A percentile compares a stretch with the other conserved stretches of the same genome.
These are phyloP conservation scores for Apeira syringaria DNA, from an alignment of 2,888 invertebrate species.

Conservation along the genomic window DNA sequence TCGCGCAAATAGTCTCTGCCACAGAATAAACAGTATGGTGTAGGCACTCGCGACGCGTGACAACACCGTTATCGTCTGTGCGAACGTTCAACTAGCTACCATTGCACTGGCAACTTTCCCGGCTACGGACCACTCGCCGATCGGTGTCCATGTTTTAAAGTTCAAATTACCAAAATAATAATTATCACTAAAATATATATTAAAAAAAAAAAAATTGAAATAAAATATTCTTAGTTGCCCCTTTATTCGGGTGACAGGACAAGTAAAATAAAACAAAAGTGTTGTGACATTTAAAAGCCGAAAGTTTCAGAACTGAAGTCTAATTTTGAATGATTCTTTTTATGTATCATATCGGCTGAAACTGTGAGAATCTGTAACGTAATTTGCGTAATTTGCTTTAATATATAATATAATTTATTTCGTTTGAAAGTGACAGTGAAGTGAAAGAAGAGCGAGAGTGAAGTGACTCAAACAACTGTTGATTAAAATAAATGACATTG, in stretches of 20 bases:
- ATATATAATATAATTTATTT: too few species aligned
- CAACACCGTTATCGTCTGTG: conserved; percentile 20
- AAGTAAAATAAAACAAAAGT: too few species aligned
- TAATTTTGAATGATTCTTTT: too few species aligned
- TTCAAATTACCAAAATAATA: too few species aligned
- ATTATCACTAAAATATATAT: not conserved
- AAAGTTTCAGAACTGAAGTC: too few species aligned
- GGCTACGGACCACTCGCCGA: conserved; percentile 20
- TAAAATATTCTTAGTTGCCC: not conserved
- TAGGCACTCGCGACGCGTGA: conserved; percentile 3
- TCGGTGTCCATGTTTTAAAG: conserved; percentile 10
- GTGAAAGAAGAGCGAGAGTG: conserved; percentile 10
- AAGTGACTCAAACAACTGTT: conserved; percentile 8
- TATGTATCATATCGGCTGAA: not conserved
- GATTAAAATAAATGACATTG: conserved; percentile 14
- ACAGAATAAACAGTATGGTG: not conserved
- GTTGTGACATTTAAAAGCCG: too few species aligned
- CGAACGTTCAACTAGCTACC: not conserved
- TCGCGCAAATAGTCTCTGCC: not conserved
- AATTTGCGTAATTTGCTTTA: not conserved
- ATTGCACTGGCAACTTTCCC: conserved; percentile 21
- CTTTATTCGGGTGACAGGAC: too few species aligned
- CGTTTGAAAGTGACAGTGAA: conserved; percentile 18
- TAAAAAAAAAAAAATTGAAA: not conserved
- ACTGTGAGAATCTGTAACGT: not conserved